Conservation (phyloP, 2,113 vertebrate species). For the Meriones unguiculatus region DNA sequence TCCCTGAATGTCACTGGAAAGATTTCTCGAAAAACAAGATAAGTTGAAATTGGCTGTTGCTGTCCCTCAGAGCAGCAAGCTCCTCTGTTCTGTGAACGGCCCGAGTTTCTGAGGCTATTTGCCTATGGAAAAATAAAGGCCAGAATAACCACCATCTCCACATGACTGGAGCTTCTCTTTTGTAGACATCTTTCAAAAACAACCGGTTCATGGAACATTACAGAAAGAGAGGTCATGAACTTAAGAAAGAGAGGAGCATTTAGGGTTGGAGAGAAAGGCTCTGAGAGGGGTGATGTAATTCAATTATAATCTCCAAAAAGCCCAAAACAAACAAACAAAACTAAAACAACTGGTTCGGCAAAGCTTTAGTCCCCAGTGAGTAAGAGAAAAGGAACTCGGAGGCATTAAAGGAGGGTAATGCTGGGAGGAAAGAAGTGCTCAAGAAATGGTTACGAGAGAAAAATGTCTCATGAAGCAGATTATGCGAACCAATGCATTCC, state of each 20-base stretch:
- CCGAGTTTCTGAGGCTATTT: neutral
- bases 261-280: neutral
- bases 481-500: slow-evolving; percentile 21
- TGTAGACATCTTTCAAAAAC: slow-evolving; percentile 17
- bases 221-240: neutral
- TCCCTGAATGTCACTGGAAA: neutral
- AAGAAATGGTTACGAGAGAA: neutral
- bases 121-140: neutral
- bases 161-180: neutral
- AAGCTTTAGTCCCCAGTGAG: neutral
- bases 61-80: too few relatives aligned
- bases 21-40: slow-evolving; percentile 14
- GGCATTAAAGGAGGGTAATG: too few relatives aligned
- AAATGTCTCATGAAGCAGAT: neutral
- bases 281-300: neutral
- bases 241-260: neutral
- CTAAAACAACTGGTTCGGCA: neutral
- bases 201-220: neutral
- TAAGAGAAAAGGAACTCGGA: neutral
- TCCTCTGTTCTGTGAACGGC: neutral
- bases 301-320: neutral
- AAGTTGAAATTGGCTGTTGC: neutral
- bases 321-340: too few relatives aligned
- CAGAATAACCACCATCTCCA: neutral
- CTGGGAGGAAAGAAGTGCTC: neutral